Percentiles rank a stretch among this genome's conserved stretches.
Evolutionary conservation across 2,888 invertebrate genomes (phyloP).

Genomic region (Microchrysa polita): DNA sequence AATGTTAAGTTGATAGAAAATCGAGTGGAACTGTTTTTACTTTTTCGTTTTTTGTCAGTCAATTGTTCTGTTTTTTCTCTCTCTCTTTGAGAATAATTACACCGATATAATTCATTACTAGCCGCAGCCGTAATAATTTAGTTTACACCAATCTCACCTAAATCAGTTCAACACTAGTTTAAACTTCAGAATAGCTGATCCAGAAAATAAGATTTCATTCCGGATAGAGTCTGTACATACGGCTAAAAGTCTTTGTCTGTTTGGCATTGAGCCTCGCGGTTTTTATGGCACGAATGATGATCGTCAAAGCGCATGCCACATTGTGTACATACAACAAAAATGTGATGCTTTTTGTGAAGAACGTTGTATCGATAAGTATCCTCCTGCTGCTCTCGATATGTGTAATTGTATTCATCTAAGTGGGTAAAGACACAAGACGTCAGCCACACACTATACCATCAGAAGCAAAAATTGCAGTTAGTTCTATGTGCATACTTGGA

Average conservation of each 20-base stretch:
- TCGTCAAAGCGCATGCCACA: constrained; percentile 33
- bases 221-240: constrained; percentile 29
- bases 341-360: background rate
- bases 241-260: constrained; percentile 19
- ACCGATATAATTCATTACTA: no score
- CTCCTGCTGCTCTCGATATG: constrained; percentile 30
- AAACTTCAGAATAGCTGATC: constrained; percentile 6
- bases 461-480: constrained; percentile 18
- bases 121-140: no score
- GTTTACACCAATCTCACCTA: constrained; percentile 3
- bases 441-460: background rate
- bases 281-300: background rate
- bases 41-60: no score
- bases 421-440: constrained; percentile 4
- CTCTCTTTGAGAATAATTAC: no score
- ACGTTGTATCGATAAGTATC: constrained; percentile 12
- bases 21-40: no score
- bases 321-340: background rate
- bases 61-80: no score
- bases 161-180: background rate
- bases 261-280: constrained; percentile 20
- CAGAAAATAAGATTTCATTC: constrained; percentile 42
- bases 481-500: constrained; percentile 21
- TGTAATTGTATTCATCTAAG: constrained; percentile 31
- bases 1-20: no score